Evolutionary conservation across 2,797 vertebrate genomes (phyloP).

Genomic region (Alosa sapidissima): DNA sequence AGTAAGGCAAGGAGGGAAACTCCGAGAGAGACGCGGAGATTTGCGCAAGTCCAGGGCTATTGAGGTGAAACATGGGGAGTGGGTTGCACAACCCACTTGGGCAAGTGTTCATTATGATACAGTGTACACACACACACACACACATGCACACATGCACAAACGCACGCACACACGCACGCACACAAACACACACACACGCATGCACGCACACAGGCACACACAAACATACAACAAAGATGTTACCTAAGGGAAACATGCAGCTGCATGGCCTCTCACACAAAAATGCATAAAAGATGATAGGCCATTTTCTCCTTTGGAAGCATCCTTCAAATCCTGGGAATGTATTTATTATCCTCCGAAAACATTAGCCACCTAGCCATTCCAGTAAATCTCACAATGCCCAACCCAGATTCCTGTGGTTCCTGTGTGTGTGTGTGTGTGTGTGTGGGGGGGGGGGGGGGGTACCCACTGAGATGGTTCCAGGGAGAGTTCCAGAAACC

Average conservation of each 20-base stretch:
- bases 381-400: neutral
- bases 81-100: constrained; percentile 46
- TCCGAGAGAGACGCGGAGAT: neutral
- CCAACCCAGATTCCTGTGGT: neutral
- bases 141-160: neutral
- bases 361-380: neutral
- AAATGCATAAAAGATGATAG: constrained; percentile 1
- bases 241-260: constrained; percentile 3
- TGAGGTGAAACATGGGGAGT: constrained; percentile 40
- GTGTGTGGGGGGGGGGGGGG: too few relatives aligned
- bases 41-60: constrained; percentile 37
- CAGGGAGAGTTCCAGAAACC: neutral
- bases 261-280: neutral
- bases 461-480: neutral
- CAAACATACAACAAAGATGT: neutral
- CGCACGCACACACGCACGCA: neutral
- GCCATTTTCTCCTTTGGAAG: neutral
- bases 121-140: neutral
- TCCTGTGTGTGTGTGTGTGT: neutral
- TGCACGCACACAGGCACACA: neutral
- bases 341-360: neutral
- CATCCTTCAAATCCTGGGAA: neutral
- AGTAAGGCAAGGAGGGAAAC: neutral
- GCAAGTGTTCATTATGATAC: neutral
- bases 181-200: neutral